phyloP scores from a whole-genome alignment of 1,140 invertebrate genomes.

The Hycleus cichorii region DNA sequence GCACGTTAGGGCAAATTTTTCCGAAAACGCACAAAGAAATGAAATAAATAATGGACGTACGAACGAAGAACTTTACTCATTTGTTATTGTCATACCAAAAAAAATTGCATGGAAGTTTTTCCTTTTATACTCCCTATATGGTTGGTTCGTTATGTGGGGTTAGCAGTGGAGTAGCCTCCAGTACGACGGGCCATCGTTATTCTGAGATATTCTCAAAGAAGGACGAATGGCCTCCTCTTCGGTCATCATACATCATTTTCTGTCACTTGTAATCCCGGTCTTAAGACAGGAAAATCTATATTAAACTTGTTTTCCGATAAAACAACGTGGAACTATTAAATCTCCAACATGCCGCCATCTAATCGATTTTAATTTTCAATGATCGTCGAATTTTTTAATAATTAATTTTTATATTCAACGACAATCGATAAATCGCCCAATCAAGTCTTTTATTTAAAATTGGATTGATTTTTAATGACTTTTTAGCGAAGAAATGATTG shows the following conservation, averaged over 20 bases:
- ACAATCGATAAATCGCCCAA: too few species aligned
- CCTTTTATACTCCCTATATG: background rate
- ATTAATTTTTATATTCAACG: too few species aligned
- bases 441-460: too few species aligned
- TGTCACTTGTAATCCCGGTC: constrained; percentile 13
- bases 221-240: constrained; percentile 10
- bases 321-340: constrained; percentile 8
- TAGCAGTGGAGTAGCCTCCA: too few species aligned
- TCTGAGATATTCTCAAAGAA: background rate
- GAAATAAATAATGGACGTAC: constrained; percentile 12
- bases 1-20: too few species aligned
- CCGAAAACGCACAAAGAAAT: too few species aligned
- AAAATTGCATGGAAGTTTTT: constrained; percentile 14
- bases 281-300: constrained; percentile 15
- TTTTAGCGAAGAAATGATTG: too few species aligned
- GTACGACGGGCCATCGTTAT: too few species aligned
- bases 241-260: constrained; percentile 17
- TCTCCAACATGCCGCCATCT: constrained; percentile 6
- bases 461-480: too few species aligned
- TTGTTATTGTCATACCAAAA: constrained; percentile 10
- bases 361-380: too few species aligned
- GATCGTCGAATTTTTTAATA: too few species aligned
- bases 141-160: background rate
- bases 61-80: constrained; percentile 12
- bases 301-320: constrained; percentile 17